Evolutionary conservation across 2,797 vertebrate genomes (phyloP).

Genomic region (Acomys russatus): DNA sequence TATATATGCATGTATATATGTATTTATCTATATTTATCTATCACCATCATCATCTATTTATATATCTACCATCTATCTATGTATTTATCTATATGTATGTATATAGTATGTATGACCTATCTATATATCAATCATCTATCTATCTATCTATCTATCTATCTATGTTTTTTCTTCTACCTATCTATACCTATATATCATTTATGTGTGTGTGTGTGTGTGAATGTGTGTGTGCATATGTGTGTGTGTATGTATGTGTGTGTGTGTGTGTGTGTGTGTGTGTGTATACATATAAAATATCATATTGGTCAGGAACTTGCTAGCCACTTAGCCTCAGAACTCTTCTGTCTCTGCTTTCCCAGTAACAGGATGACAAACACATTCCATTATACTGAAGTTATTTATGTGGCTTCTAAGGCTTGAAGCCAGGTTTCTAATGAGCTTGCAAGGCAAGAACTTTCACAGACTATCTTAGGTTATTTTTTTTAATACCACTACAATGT

Average conservation of each 20-base stretch:
- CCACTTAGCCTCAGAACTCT: background rate
- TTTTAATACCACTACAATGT: background rate
- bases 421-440: background rate
- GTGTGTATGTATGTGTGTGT: background rate
- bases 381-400: background rate
- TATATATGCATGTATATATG: background rate
- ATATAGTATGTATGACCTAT: background rate
- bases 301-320: background rate
- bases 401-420: background rate
- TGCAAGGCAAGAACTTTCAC: background rate
- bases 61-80: background rate
- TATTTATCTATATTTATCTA: too few relatives aligned
- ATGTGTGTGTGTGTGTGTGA: background rate
- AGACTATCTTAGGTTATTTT: background rate
- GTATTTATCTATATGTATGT: background rate
- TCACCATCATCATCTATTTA: background rate
- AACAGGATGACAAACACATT: rapidly evolving
- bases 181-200: background rate
- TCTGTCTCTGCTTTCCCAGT: background rate
- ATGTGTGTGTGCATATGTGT: background rate
- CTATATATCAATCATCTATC: background rate
- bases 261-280: background rate
- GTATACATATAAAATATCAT: background rate
- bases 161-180: background rate
- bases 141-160: background rate